Evolutionary conservation across 30 jellyfish, hydroid and myxozoan genomes (phyloP), one percentile per base, ranked within the genome.

Genomic region (Sanderia malayensis): DNA sequence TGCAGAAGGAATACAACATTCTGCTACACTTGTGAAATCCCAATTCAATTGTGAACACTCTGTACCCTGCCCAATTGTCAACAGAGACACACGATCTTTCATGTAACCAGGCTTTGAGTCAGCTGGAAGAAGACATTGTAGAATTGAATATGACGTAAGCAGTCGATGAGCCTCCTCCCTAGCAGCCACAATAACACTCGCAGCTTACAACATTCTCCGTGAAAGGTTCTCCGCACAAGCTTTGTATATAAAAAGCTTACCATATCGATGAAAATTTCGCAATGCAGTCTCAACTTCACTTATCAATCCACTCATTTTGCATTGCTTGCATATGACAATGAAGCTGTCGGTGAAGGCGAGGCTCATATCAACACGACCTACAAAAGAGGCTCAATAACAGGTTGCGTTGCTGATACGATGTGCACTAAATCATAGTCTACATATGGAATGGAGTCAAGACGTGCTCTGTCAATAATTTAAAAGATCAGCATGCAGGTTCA

Each of bases 361-460:
- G 15, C 82, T 89, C 71, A 85, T 70, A 25, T 85, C 61, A 4
- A 85, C 37, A 7, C 93, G 71, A 0, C 84, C 96, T 85, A 0
- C 3, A 70, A 79, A 44, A 31, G 4, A 67, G n/a, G n/a, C n/a
- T n/a, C n/a, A n/a, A n/a, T n/a, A n/a, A n/a, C n/a, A n/a, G n/a
- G n/a, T n/a, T n/a, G n/a, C n/a, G n/a, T n/a, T n/a, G n/a, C n/a
- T n/a, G n/a, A n/a, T n/a, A n/a, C n/a, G n/a, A n/a, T n/a, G n/a
- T n/a, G n/a, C n/a, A n/a, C n/a, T n/a, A n/a, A n/a, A n/a, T n/a
- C n/a, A n/a, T n/a, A n/a, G n/a, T n/a, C n/a, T n/a, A n/a, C n/a
- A n/a, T n/a, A n/a, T n/a, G n/a, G n/a, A n/a, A n/a, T n/a, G n/a
- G n/a, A n/a, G n/a, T n/a, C n/a, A n/a, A n/a, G n/a, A n/a, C n/a